Conservation (phyloP, 1,140 invertebrate genomes). For the Drosophila miranda region DNA sequence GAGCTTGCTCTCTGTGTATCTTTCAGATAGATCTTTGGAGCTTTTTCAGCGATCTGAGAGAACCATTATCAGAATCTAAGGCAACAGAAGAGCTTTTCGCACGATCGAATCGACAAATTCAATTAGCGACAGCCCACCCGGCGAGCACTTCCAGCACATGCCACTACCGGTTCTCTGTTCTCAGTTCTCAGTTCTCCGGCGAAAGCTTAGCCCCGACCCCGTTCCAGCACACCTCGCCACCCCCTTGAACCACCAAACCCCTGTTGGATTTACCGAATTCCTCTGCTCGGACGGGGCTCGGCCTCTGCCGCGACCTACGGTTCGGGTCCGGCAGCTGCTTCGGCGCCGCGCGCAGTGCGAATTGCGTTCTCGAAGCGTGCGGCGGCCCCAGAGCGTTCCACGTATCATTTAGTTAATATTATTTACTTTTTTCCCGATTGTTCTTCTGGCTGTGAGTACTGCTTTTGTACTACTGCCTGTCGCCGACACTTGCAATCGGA, state of each 20-base stretch:
- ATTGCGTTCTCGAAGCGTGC: constrained; percentile 57
- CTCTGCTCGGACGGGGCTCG: background rate
- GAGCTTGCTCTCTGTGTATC: background rate
- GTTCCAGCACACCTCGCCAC: constrained; percentile 9
- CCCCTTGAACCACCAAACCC: background rate
- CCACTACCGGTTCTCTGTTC: background rate
- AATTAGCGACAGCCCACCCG: constrained; percentile 17
- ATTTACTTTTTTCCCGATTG: constrained; percentile 12
- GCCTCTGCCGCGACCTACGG: background rate
- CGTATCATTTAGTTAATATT: constrained; percentile 9
- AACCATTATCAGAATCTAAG: too few species aligned
- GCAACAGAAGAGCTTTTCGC: constrained; percentile 24
- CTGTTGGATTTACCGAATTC: too few species aligned
- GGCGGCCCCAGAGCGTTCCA: constrained; percentile 37
- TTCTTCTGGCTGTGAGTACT: background rate
- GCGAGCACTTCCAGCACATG: constrained; percentile 39
- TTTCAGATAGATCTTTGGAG: background rate
- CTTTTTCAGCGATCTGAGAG: background rate
- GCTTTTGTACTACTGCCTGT: too few species aligned
- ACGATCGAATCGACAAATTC: constrained; percentile 8
- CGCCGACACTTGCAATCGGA: too few species aligned
- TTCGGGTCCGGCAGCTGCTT: constrained; percentile 22
- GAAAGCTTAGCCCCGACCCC: constrained; percentile 47
- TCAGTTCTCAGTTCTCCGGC: constrained; percentile 13
- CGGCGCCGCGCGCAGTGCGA: constrained; percentile 60